A percentile compares a stretch with the other conserved stretches of the same genome.
Conservation (phyloP, 1,140 invertebrate species). For the Sipha flava region DNA sequence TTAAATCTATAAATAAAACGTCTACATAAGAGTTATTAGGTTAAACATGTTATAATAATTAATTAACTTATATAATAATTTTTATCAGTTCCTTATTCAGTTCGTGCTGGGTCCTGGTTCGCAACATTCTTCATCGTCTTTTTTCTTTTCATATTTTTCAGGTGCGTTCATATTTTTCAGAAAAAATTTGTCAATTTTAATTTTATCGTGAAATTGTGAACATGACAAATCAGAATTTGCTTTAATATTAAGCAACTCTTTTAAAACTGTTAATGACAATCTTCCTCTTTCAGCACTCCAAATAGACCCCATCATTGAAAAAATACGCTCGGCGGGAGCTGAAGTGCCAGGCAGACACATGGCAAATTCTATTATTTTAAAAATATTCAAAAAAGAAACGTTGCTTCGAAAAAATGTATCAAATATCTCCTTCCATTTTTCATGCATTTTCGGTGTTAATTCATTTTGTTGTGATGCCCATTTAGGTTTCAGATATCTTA, state of each 20-base stretch:
- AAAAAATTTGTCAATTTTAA: slow-evolving; percentile 1
- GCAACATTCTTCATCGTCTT: neutral
- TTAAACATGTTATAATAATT: neutral
- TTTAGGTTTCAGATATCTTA: neutral
- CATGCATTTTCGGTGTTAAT: neutral
- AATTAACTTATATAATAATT: neutral
- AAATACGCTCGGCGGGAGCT: neutral
- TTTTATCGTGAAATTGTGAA: neutral
- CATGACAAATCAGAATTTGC: neutral
- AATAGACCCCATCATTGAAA: neutral
- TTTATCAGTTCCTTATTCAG: neutral
- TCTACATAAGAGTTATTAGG: too few species aligned
- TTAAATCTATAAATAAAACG: neutral
- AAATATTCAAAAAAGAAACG: neutral
- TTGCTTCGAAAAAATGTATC: neutral
- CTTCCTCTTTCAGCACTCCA: neutral
- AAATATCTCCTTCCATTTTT: neutral
- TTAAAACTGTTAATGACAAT: neutral
- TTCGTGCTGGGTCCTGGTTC: neutral
- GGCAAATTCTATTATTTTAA: neutral
- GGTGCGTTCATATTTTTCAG: neutral
- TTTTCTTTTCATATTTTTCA: slow-evolving; percentile 2
- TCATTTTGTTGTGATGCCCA: neutral
- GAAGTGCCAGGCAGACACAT: neutral
- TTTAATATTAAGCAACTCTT: neutral